Evolutionary conservation across 2,888 invertebrate species (phyloP).

Genomic region (Teleogryllus oceanicus): DNA sequence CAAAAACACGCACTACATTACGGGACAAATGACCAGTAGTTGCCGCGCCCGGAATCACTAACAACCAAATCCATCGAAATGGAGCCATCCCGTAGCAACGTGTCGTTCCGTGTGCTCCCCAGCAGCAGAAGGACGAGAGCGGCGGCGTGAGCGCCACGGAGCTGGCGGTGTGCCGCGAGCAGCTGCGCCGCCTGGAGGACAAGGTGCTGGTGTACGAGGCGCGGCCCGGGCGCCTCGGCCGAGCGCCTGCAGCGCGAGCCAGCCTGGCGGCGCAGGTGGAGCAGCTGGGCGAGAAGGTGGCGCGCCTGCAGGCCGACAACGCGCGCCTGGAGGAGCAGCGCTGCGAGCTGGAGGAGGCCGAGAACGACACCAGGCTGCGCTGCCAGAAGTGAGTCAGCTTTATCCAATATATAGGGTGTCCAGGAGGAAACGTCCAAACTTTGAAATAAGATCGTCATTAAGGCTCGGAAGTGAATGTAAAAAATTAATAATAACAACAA

Average conservation of each 20-base stretch:
- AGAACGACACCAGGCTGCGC: constrained; percentile 66
- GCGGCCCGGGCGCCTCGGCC: constrained; percentile 59
- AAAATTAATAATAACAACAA: too few species aligned
- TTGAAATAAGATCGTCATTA: too few species aligned
- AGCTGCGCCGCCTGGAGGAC: constrained; percentile 61
- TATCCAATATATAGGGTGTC: too few species aligned
- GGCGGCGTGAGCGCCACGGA: constrained; percentile 48
- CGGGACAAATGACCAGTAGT: too few species aligned
- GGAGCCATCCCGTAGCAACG: too few species aligned
- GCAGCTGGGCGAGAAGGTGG: constrained; percentile 51
- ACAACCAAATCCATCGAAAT: too few species aligned
- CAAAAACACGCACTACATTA: too few species aligned
- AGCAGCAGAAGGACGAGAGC: constrained; percentile 52
- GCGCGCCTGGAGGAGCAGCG: constrained; percentile 65
- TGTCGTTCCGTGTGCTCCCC: not conserved
- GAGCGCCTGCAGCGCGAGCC: constrained; percentile 61
- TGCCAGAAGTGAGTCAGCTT: constrained; percentile 48
- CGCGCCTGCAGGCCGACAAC: constrained; percentile 61
- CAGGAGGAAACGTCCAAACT: too few species aligned
- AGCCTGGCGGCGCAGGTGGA: constrained; percentile 52
- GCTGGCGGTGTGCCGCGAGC: constrained; percentile 49
- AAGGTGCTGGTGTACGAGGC: constrained; percentile 64
- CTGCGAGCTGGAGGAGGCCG: constrained; percentile 71
- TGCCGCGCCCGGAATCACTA: too few species aligned
- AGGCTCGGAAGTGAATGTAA: too few species aligned